A percentile compares a stretch with the other conserved stretches of the same genome.
Evolutionary conservation across 2,113 vertebrate species (phyloP).

Genomic region (Papio anubis): DNA sequence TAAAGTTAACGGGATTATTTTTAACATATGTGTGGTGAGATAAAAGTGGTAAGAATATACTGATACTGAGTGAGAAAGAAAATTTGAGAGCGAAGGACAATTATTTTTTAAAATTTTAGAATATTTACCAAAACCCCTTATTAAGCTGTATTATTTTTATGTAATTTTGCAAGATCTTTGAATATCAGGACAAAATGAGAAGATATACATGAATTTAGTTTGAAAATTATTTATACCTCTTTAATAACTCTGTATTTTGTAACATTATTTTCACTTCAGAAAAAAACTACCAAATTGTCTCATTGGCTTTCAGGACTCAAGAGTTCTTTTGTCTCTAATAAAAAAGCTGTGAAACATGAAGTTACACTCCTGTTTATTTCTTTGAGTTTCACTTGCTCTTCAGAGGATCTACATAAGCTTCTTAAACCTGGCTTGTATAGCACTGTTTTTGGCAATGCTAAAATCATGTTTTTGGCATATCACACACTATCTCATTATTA

Average conservation of each 20-base stretch:
- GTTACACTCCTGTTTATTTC: not conserved
- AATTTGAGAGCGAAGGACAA: not conserved
- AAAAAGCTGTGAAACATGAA: not conserved
- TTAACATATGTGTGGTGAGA: not conserved
- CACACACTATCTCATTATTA: not conserved
- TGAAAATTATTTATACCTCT: not conserved
- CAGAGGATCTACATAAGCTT: not conserved
- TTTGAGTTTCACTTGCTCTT: not conserved
- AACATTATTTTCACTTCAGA: constrained; percentile 6
- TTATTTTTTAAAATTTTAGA: not conserved
- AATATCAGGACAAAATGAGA: not conserved
- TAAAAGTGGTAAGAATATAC: not conserved
- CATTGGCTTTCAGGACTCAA: not conserved
- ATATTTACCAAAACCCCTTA: not conserved
- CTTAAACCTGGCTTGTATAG: not conserved
- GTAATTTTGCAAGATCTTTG: not conserved
- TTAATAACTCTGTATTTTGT: not conserved
- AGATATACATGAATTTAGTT: not conserved
- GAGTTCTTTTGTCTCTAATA: not conserved
- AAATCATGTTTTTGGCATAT: not conserved
- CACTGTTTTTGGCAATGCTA: not conserved
- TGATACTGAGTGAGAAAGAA: not conserved
- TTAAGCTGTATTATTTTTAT: not conserved
- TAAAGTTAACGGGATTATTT: not conserved
- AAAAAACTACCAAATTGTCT: not conserved